Conservation (phyloP, 2,888 invertebrate genomes). For the Mamestra brassicae region DNA sequence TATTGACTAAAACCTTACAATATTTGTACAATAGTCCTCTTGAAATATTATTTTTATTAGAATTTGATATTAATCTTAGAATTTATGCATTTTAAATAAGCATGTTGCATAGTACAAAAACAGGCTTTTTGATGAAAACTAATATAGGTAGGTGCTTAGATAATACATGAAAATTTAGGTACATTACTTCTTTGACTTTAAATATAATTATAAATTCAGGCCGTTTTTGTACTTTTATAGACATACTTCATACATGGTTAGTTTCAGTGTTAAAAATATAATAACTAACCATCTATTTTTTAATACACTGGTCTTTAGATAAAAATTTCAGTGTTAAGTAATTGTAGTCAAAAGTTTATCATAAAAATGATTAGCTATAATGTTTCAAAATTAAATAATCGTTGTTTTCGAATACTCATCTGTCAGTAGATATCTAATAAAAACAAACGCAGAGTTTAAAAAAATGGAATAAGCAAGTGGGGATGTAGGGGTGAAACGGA, state of each 20-base stretch:
- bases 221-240: conserved; percentile 65
- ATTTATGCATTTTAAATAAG: conserved; percentile 63
- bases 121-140: conserved; percentile 42
- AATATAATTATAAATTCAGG: conserved; percentile 37
- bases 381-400: conserved; percentile 16
- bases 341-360: conserved; percentile 52
- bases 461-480: neutral
- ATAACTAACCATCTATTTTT: conserved; percentile 45
- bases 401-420: conserved; percentile 25
- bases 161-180: conserved; percentile 30
- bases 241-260: conserved; percentile 37
- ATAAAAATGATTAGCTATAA: conserved; percentile 4
- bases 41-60: conserved; percentile 65
- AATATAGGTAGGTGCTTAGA: conserved; percentile 8
- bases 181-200: conserved; percentile 30
- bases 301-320: conserved; percentile 64
- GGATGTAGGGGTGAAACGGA: neutral
- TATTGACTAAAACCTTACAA: conserved; percentile 76
- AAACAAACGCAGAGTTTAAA: neutral
- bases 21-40: conserved; percentile 79
- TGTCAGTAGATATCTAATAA: neutral
- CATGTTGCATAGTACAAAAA: conserved; percentile 69
- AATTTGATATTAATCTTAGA: conserved; percentile 65
- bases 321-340: conserved; percentile 42
- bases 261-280: conserved; percentile 44